Conservation (phyloP, 1,140 invertebrate genomes). For the Tribolium castaneum region DNA sequence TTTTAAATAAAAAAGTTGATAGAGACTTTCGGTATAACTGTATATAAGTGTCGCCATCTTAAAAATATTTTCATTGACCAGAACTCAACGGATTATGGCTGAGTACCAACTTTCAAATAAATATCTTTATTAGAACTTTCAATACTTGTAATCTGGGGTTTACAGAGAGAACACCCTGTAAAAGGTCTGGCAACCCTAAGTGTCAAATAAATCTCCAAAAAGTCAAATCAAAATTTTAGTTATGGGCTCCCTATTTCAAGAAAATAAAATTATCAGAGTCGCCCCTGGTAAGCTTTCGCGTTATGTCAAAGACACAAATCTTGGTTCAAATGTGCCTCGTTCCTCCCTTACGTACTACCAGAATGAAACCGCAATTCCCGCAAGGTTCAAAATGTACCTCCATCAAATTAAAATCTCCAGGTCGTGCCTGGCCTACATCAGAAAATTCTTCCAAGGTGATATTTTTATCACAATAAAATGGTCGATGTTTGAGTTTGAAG, state of each 20-base stretch:
- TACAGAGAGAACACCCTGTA: too few species aligned
- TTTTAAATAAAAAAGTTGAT: too few species aligned
- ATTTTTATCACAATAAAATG: neutral
- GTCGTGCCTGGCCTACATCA: neutral
- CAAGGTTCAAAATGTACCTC: constrained; percentile 9
- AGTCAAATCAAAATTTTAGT: neutral
- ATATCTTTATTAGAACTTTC: too few species aligned
- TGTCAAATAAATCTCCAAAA: neutral
- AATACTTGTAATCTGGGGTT: too few species aligned
- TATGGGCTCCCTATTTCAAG: neutral
- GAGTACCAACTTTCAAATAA: too few species aligned
- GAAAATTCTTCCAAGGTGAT: neutral
- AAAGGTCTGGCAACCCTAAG: too few species aligned
- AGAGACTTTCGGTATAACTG: too few species aligned
- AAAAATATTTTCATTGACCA: too few species aligned
- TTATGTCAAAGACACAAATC: neutral
- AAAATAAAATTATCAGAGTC: constrained; percentile 5
- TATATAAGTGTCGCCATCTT: too few species aligned
- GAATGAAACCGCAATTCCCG: neutral
- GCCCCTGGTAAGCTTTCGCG: neutral
- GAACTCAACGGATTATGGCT: too few species aligned
- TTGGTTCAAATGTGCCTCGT: neutral
- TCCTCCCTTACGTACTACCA: neutral
- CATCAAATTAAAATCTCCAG: neutral
- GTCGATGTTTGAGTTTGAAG: neutral